A percentile compares a stretch with the other conserved stretches of the same genome.
phyloP scores from a whole-genome alignment of 2,797 vertebrate species.

The Mormyrus proboscirostris region DNA sequence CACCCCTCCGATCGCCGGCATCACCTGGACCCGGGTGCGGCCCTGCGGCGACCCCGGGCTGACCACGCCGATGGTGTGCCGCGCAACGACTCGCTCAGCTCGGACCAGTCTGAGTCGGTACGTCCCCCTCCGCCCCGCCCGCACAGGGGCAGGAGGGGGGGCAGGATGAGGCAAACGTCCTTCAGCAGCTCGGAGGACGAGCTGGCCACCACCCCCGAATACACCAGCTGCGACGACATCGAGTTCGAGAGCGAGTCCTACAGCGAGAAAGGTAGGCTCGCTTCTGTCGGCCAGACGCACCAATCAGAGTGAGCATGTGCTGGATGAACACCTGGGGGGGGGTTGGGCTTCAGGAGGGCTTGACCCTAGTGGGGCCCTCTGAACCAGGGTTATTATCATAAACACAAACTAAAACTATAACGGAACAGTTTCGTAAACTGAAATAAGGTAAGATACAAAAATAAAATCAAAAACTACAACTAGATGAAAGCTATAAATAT shows the following conservation, averaged over 20 bases:
- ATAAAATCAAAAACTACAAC: background rate
- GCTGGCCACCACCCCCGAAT: constrained; percentile 91
- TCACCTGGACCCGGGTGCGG: constrained; percentile 87
- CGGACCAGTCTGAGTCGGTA: constrained; percentile 94
- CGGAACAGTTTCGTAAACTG: background rate
- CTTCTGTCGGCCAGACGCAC: background rate
- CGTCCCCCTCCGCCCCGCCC: constrained; percentile 91
- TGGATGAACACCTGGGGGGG: background rate
- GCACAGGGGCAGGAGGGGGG: constrained; percentile 94
- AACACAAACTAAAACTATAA: background rate
- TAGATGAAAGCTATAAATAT: background rate
- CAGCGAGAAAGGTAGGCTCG: constrained; percentile 93
- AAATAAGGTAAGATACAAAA: background rate
- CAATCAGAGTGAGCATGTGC: background rate
- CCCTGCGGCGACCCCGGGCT: constrained; percentile 84
- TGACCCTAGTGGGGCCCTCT: background rate
- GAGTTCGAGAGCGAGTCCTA: constrained; percentile 99
- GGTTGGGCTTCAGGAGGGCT: background rate
- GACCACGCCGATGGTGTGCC: constrained; percentile 97
- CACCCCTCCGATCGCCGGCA: constrained; percentile 48
- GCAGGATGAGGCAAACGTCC: constrained; percentile 93
- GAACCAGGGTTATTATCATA: background rate
- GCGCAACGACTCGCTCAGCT: constrained; percentile 96
- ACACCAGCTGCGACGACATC: constrained; percentile 96
- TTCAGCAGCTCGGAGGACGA: constrained; percentile 98